Evolutionary conservation across 2,113 vertebrate species (phyloP).

Genomic region (Gallinago jamesoni): DNA sequence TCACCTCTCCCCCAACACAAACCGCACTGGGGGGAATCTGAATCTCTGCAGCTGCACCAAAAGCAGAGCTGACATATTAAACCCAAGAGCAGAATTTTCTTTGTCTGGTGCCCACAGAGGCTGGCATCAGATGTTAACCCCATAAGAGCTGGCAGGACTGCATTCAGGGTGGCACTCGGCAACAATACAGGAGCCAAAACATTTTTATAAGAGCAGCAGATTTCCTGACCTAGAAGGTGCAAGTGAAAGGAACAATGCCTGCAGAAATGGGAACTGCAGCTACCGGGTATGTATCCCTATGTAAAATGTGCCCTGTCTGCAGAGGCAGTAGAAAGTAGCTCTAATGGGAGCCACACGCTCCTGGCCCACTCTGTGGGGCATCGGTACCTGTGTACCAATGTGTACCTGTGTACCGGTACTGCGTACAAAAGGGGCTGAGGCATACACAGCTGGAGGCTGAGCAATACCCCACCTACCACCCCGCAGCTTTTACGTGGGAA

Average conservation of each 20-base stretch:
- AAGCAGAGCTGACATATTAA: not conserved
- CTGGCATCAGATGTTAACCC: slow-evolving; percentile 2
- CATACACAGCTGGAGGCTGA: not conserved
- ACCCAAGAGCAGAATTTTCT: slow-evolving; percentile 12
- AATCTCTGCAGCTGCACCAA: not conserved
- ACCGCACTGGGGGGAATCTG: not conserved
- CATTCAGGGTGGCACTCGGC: not conserved
- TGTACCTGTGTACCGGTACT: not conserved
- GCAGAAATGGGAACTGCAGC: not conserved
- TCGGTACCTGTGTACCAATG: not conserved
- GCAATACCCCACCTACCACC: not conserved
- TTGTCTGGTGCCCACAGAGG: not conserved
- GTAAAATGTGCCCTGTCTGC: not conserved
- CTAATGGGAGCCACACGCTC: not conserved
- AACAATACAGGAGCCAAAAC: not conserved
- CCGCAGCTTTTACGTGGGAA: not conserved
- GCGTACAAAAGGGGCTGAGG: not conserved
- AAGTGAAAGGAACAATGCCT: not conserved
- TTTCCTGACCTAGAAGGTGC: not conserved
- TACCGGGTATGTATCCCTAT: not conserved
- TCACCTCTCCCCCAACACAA: not conserved
- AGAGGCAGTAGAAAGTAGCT: not conserved
- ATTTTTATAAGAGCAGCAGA: not conserved
- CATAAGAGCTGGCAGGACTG: not conserved
- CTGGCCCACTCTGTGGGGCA: not conserved